Evolutionary conservation across 2,113 vertebrate species (phyloP).

Genomic region (Nerophis ophidion): DNA sequence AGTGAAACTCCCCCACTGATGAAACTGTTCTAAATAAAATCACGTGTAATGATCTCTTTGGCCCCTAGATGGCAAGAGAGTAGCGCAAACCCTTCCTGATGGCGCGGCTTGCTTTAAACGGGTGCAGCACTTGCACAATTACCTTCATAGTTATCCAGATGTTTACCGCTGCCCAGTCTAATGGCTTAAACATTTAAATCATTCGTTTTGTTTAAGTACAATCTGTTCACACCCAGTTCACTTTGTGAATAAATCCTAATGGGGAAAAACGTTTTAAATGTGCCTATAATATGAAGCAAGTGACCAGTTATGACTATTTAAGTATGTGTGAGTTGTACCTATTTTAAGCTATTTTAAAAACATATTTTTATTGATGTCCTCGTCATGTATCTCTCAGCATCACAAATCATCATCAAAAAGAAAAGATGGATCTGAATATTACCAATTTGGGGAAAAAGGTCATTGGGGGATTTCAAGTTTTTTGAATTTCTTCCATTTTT

Average conservation of each 20-base stretch:
- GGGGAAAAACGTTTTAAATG: too few species aligned
- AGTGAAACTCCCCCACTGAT: neutral
- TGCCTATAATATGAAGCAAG: too few species aligned
- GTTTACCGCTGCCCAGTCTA: too few species aligned
- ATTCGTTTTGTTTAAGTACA: too few species aligned
- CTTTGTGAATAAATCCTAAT: too few species aligned
- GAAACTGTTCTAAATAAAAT: neutral
- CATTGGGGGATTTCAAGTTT: conserved; percentile 52
- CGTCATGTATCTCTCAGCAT: conserved; percentile 41
- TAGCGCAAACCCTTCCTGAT: conserved; percentile 13
- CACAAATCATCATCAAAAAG: conserved; percentile 35
- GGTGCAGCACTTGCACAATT: neutral
- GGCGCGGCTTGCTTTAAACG: neutral
- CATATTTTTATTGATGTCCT: neutral
- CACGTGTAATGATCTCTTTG: conserved; percentile 1
- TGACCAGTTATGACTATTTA: too few species aligned
- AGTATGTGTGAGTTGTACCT: too few species aligned
- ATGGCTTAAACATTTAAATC: too few species aligned
- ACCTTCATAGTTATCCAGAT: neutral
- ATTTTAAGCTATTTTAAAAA: neutral
- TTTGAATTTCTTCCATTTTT: conserved; percentile 52
- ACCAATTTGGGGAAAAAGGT: conserved; percentile 65
- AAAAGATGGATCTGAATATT: conserved; percentile 44
- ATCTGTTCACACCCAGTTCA: too few species aligned
- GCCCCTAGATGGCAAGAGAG: conserved; percentile 61